Evolutionary conservation across 2,888 invertebrate species (phyloP).

Genomic region (Drosophila siamana): DNA sequence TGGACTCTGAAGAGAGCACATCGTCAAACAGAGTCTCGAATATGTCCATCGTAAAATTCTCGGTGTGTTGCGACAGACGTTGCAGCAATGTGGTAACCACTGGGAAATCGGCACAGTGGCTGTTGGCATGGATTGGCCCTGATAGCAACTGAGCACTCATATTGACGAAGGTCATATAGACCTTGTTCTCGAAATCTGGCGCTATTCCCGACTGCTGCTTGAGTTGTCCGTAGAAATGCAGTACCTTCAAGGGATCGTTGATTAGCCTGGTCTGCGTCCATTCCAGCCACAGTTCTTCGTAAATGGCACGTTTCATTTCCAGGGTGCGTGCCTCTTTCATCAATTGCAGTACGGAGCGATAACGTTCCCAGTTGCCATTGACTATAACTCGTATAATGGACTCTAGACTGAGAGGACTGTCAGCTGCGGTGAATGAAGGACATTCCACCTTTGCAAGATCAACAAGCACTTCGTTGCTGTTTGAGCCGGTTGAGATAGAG

Average conservation of each 20-base stretch:
- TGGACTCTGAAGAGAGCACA: slow-evolving; percentile 56
- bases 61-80: slow-evolving; percentile 27
- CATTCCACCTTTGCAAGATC: no score
- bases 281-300: slow-evolving; percentile 67
- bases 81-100: slow-evolving; percentile 47
- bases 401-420: slow-evolving; percentile 24
- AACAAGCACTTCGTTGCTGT: no score
- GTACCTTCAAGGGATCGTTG: slow-evolving; percentile 60
- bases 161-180: slow-evolving; percentile 46
- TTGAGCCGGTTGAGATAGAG: no score
- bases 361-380: slow-evolving; percentile 63
- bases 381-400: slow-evolving; percentile 63
- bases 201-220: no score
- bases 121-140: slow-evolving; percentile 57
- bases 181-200: slow-evolving; percentile 18
- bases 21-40: slow-evolving; percentile 55
- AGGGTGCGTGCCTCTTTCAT: background rate
- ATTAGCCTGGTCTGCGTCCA: slow-evolving; percentile 52
- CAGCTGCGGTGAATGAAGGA: background rate
- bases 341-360: background rate
- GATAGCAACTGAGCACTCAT: slow-evolving; percentile 63
- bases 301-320: slow-evolving; percentile 11
- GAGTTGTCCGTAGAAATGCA: no score
- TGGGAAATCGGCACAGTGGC: slow-evolving; percentile 51
- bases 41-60: slow-evolving; percentile 60